Evolutionary conservation across 2,113 vertebrate genomes (phyloP), one percentile per base, ranked within the genome.

Genomic region (Hippolais icterina): DNA sequence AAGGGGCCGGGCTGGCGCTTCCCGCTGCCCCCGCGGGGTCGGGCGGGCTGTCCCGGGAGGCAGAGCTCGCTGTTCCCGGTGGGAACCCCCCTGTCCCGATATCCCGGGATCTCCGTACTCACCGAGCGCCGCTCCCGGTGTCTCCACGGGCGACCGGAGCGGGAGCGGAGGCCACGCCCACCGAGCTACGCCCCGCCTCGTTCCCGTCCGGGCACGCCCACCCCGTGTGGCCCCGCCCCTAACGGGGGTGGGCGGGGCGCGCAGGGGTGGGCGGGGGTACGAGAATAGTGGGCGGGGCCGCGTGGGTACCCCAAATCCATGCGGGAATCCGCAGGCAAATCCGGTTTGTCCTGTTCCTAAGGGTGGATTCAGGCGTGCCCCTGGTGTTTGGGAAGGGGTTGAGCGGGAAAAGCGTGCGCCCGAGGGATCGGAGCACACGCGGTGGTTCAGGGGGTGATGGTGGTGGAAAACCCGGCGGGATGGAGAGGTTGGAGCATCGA

Each of bases 141-240:
- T 95, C 96, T 97, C 97, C 90, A 96, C 66, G 87, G 95, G 96
- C 81, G 96, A 96, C 94, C 74, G 94, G 82, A 94, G 74, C 64
- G 97, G 74, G 88, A 37, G 74, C 29, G 8, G 78, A 33, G 2
- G 60, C 92, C 57, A 8, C 83, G 76, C 90, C 90, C 63, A 35
- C 12, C 5, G 22, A 41, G 35, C 10, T 0, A 8, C 5, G 6
- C 15, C 57, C 0, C 31, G 41, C 63, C 25, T 1, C 25, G 25
- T 37, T 6, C 2, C 3, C 2, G 0, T 6, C 7, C 0, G 46
- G 90, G 77, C 95, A 81, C 82, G 60, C 69, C 69, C 46, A 54
- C 3, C 7, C 14, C 21, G 9, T 15, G 41, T 15, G 41, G 11
- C 12, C 41, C 41, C 41, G 41, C 41, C 41, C 15, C 41, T 12